Percentiles rank a stretch among this genome's conserved stretches.
Evolutionary conservation across 2,888 invertebrate species (phyloP).

Genomic region (Carabus problematicus): DNA sequence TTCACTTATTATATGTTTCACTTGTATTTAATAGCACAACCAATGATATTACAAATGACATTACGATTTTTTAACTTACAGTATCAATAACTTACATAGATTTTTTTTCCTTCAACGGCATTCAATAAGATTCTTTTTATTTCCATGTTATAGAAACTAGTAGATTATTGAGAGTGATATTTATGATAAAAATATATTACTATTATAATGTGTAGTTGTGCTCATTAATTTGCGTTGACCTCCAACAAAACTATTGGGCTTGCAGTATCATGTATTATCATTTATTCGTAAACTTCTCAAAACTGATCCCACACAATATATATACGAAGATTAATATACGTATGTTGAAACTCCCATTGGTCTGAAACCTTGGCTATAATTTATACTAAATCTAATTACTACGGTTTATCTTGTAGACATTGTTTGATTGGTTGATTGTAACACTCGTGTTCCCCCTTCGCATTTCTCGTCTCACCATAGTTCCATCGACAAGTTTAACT

Average conservation of each 20-base stretch:
- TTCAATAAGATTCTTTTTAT: too few relatives aligned
- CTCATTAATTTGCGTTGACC: too few relatives aligned
- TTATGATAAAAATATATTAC: too few relatives aligned
- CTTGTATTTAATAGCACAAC: too few relatives aligned
- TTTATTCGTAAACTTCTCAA: background rate
- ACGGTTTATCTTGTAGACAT: conserved; percentile 11
- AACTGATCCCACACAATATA: background rate
- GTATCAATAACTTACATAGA: too few relatives aligned
- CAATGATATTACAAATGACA: too few relatives aligned
- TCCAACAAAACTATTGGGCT: background rate
- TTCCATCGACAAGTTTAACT: background rate
- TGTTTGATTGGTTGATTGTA: conserved; percentile 21
- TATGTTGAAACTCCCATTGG: conserved; percentile 4
- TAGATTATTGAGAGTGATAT: too few relatives aligned
- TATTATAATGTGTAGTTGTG: too few relatives aligned
- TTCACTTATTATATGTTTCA: too few relatives aligned
- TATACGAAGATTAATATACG: background rate
- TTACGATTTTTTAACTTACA: too few relatives aligned
- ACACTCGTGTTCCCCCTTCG: background rate
- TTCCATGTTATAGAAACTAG: too few relatives aligned
- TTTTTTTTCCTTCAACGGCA: too few relatives aligned
- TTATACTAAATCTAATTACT: conserved; percentile 15
- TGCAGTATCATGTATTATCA: background rate
- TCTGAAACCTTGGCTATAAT: background rate
- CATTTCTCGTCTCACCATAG: background rate